phyloP scores from a whole-genome alignment of 2,888 invertebrate species.

The Autographa gamma region DNA sequence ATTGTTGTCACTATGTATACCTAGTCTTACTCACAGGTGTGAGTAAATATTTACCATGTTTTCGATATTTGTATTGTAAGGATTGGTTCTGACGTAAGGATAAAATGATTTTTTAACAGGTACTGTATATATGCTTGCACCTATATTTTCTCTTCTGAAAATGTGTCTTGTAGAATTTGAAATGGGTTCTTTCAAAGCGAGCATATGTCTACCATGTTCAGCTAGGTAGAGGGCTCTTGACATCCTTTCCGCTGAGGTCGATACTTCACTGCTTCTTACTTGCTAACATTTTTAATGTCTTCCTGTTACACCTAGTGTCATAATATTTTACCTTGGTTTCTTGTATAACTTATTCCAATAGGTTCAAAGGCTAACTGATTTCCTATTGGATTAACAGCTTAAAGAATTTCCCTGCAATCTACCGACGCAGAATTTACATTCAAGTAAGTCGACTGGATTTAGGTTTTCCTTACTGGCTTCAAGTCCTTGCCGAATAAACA shows the following conservation, averaged over 20 bases:
- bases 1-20: constrained; percentile 19
- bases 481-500: not conserved
- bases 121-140: too few species aligned
- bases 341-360: not conserved
- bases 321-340: not conserved
- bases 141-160: too few species aligned
- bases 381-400: constrained; percentile 1
- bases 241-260: too few species aligned
- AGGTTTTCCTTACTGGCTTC: not conserved
- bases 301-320: not conserved
- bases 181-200: not conserved
- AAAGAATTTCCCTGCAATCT: not conserved
- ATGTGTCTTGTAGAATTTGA: not conserved
- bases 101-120: not conserved
- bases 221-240: too few species aligned
- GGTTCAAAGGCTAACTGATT: not conserved
- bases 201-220: too few species aligned
- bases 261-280: too few species aligned
- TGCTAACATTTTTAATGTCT: too few species aligned
- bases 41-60: constrained; percentile 1
- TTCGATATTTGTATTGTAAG: not conserved
- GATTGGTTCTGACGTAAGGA: not conserved
- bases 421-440: not conserved
- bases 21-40: not conserved
- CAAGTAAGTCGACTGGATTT: not conserved